Evolutionary conservation across 2,888 invertebrate genomes (phyloP), one percentile per base, ranked within the genome.

Genomic region (Stenodera caucasica): DNA sequence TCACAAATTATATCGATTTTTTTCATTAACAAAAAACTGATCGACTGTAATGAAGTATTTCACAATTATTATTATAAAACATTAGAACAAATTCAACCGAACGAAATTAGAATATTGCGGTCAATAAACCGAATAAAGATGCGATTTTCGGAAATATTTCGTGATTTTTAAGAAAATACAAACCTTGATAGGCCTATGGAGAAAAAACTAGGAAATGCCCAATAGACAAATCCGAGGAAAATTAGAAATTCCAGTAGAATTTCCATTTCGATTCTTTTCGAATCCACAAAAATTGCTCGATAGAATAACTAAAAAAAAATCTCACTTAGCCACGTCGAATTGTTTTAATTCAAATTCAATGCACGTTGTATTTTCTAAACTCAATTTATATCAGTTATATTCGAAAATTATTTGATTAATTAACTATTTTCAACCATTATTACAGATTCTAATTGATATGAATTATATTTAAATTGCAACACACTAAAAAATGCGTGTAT

Each of bases 201-300:
- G 65, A 78, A 77, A 45, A 75, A 64, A 51, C 71, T 71, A n/a
- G 79, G 78, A 65, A 76, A 79, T 26, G 75, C 69, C 79, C 79
- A 79, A 65, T 78, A 74, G 30, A 74, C 55, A 53, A 74, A 72
- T 49, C 69, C 72, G 14, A 71, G 54, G 56, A 76, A 76, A 67
- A 78, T 75, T 12, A 72, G 63, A 54, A 73, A 71, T 66, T 79
- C 78, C 65, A 77, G 65, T 53, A 77, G 70, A 52, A 73, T 69
- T 59, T 78, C 77, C 77, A 78, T 75, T 26, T n/a, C n/a, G 5
- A 23, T 29, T 32, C 14, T 29, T 15, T n/a, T 15, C 49, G 11
- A 49, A n/a, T n/a, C 40, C 5, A 9, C 5, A 40, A 40, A 40
- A 40, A 40, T 7, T 7, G 9, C 11, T 14, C 40, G 18, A n/a